phyloP scores from a whole-genome alignment of 2,113 vertebrate genomes.

The Myiagra hebetior region DNA sequence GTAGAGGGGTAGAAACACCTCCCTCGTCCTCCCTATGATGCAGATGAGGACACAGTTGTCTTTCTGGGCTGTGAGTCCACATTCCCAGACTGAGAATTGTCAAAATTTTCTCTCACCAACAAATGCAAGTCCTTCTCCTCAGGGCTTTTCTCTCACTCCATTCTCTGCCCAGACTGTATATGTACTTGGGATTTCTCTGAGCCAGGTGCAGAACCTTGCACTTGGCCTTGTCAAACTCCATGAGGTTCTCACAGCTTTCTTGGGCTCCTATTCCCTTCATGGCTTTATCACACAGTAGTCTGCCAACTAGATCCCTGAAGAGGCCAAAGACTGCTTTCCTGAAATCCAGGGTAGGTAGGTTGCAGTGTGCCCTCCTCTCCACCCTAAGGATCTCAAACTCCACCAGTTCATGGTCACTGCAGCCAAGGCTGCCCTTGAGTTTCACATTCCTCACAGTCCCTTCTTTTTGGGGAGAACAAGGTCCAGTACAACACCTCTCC shows the following conservation, averaged over 20 bases:
- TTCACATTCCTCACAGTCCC: background rate
- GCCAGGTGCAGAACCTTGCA: background rate
- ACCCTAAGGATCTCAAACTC: background rate
- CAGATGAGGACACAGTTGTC: accelerated
- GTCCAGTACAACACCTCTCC: background rate
- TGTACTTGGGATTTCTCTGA: background rate
- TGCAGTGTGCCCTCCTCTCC: background rate
- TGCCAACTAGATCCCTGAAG: background rate
- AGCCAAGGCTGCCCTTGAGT: background rate
- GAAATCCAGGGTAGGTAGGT: background rate
- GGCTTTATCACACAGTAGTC: background rate
- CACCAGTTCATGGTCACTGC: background rate
- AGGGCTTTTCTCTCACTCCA: background rate
- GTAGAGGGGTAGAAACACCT: background rate
- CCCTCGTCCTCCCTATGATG: background rate
- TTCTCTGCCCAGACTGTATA: background rate
- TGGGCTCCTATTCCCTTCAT: background rate
- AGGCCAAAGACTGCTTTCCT: background rate
- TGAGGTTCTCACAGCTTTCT: background rate
- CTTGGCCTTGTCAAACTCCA: background rate
- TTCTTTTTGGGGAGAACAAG: background rate
- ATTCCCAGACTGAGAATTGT: background rate
- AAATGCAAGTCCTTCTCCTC: background rate
- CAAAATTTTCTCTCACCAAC: background rate
- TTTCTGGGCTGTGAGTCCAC: background rate